Evolutionary conservation across 2,113 vertebrate species (phyloP), one percentile per base, ranked within the genome.

Genomic region (Gasterosteus nipponicus): DNA sequence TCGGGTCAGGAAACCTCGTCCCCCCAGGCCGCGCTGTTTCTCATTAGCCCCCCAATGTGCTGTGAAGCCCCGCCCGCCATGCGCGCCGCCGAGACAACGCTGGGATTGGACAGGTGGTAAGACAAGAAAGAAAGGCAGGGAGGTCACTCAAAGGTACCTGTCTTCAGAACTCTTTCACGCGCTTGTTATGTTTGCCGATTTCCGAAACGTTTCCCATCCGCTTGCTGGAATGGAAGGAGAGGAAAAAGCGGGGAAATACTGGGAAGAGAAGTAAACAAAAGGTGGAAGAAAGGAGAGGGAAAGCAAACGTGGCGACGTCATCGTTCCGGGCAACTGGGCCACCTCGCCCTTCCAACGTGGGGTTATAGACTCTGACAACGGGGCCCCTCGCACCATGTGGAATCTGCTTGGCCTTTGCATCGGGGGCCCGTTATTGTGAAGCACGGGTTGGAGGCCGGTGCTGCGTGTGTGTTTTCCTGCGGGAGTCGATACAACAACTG

Each of bases 11-110:
- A 81, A 31, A 72, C 74, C 82, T 80, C 87, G 84, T 81, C 87
- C 74, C 69, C 72, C 69, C 47, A 59, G 73, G 78, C 53, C 87
- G 60, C 76, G 84, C 91, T 78, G 80, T 84, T 89, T 90, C 82
- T 93, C 86, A 92, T 93, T 92, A 92, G 85, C 89, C 91, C 85
- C 91, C 86, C 61, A 88, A 87, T 90, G 90, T 57, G 87, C 76
- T 47, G 78, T 31, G 86, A 84, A 82, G 74, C 56, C 63, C 72
- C 65, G 51, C 59, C 69, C 58, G 73, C 65, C 73, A 60, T 26
- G 59, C 66, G 60, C 6, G 1, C 51, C 19, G 44, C 46, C 56
- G 7, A 57, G 68, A 76, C 56, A 22, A 39, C 41, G 58, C 53
- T 35, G 58, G 53, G 54, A 57, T 66, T 18, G 58, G 79, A 68